Percentiles rank a stretch among this genome's conserved stretches.
phyloP scores from a whole-genome alignment of 2,888 invertebrate species.

The Neoscelio sp. region DNA sequence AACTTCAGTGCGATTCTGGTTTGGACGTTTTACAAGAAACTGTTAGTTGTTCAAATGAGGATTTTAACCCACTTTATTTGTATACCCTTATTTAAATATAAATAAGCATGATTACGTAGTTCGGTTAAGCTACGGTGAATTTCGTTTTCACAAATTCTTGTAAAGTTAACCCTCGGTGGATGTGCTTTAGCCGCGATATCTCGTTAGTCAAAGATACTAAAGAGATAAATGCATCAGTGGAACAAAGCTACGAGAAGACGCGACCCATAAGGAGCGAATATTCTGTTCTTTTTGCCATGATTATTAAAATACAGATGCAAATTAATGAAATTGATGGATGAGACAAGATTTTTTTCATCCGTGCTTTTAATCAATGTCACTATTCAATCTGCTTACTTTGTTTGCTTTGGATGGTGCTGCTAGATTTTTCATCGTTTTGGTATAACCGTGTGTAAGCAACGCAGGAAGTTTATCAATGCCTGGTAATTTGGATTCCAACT shows the following conservation, averaged over 20 bases:
- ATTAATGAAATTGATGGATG: no score
- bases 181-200: no score
- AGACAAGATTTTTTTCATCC: no score
- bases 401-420: constrained; percentile 8
- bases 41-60: background rate
- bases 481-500: constrained; percentile 31
- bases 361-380: background rate
- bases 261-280: no score
- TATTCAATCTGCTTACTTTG: constrained; percentile 2
- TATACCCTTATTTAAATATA: constrained; percentile 23
- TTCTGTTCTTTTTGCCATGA: no score
- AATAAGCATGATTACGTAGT: constrained; percentile 10
- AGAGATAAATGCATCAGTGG: no score
- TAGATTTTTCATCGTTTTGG: constrained; percentile 17
- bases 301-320: no score
- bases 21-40: constrained; percentile 16
- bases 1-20: constrained; percentile 3
- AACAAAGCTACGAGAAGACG: no score
- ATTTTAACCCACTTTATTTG: constrained; percentile 10
- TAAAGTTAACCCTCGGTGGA: no score
- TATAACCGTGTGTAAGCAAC: constrained; percentile 39
- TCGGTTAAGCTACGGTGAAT: background rate
- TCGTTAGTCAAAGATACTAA: no score
- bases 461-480: constrained; percentile 44
- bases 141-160: no score